Evolutionary conservation across 2,113 vertebrate species (phyloP).

Genomic region (Anolis carolinensis): DNA sequence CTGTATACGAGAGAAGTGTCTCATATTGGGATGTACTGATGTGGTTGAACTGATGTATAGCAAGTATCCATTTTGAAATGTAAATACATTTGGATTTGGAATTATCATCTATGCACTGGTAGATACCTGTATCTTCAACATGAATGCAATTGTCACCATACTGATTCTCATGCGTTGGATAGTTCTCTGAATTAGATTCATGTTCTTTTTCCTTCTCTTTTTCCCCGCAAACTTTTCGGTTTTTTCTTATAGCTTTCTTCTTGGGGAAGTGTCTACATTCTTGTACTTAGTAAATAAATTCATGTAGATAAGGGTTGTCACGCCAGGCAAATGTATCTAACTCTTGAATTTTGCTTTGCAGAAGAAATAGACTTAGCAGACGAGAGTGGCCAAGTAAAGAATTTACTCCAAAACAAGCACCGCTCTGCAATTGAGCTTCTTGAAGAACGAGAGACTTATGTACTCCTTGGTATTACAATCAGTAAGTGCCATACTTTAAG

Average conservation of each 20-base stretch:
- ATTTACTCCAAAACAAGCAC: constrained; percentile 51
- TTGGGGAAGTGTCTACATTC: background rate
- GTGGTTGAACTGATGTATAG: no score
- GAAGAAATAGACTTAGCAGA: constrained; percentile 52
- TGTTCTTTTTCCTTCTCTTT: background rate
- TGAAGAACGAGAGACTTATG: constrained; percentile 35
- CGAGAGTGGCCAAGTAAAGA: constrained; percentile 48
- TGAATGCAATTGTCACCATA: no score
- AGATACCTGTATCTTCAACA: no score
- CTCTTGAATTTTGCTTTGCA: constrained; percentile 6
- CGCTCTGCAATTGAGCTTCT: constrained; percentile 26
- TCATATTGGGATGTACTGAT: no score
- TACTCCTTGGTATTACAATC: constrained; percentile 38
- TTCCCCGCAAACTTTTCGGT: background rate
- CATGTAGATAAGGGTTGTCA: background rate
- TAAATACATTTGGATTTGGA: no score
- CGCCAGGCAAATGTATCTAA: background rate
- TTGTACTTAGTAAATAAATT: background rate
- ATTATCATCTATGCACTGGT: no score
- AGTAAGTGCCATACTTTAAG: background rate
- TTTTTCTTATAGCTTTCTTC: background rate
- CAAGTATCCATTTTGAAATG: no score
- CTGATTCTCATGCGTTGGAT: no score
- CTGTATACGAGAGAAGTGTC: no score
- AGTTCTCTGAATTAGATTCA: background rate